Conservation (phyloP, 2,113 vertebrate species). For the Stictonetta naevosa region DNA sequence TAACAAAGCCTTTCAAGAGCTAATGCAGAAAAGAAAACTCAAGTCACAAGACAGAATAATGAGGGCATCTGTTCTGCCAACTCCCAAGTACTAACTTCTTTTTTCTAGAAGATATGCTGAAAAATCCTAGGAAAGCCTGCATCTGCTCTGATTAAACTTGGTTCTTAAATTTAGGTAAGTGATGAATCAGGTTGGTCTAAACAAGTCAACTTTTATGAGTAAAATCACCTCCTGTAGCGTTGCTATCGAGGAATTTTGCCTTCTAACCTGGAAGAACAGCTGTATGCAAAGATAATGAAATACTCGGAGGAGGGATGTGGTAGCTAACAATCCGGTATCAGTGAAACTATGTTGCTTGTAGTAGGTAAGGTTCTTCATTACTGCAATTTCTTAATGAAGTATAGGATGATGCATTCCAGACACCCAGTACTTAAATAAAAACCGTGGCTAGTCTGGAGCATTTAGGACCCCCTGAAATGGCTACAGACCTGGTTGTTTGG, state of each 20-base stretch:
- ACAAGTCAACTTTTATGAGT: not conserved
- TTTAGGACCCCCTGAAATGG: not conserved
- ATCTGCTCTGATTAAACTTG: not conserved
- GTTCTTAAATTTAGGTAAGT: not conserved
- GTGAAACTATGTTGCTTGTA: not conserved
- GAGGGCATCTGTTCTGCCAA: not conserved
- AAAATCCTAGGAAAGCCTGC: not conserved
- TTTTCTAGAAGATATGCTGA: not conserved
- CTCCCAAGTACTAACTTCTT: not conserved
- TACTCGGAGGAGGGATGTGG: no score
- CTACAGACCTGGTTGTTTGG: not conserved
- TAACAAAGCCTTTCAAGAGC: not conserved
- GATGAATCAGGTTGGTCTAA: not conserved
- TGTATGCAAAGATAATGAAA: not conserved
- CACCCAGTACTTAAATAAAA: not conserved
- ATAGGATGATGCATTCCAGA: not conserved
- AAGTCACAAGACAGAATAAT: not conserved
- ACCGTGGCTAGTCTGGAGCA: not conserved
- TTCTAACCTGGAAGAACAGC: not conserved
- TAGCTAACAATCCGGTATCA: not conserved
- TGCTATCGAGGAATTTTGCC: not conserved
- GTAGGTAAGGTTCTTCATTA: not conserved
- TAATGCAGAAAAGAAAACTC: not conserved
- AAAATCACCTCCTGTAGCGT: not conserved
- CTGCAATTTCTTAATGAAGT: not conserved